A percentile compares a stretch with the other conserved stretches of the same genome.
Conservation (phyloP, 2,888 invertebrate species). For the Argyresthia goedartella region DNA sequence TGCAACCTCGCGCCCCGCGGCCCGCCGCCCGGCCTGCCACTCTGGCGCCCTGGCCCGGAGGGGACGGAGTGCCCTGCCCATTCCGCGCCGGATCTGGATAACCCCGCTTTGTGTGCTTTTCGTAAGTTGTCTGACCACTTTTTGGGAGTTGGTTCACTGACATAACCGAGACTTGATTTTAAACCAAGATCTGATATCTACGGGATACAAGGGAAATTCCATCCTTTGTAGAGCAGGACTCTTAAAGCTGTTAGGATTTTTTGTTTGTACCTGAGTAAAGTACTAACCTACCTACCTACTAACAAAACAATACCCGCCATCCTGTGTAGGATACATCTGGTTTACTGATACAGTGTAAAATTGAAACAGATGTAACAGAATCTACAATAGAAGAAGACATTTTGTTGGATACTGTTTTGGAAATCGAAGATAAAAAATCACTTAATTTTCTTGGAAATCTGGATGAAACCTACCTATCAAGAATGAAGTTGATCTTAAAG, state of each 20-base stretch:
- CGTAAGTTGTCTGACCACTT: slow-evolving; percentile 29
- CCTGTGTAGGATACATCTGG: too few relatives aligned
- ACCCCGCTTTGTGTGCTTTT: slow-evolving; percentile 34
- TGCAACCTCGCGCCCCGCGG: slow-evolving; percentile 55
- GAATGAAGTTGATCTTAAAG: slow-evolving; percentile 36
- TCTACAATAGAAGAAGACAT: slow-evolving; percentile 31
- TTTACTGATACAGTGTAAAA: too few relatives aligned
- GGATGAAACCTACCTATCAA: slow-evolving; percentile 44
- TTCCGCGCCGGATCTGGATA: slow-evolving; percentile 21
- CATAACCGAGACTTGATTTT: background rate
- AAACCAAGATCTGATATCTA: background rate
- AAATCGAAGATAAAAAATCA: slow-evolving; percentile 37
- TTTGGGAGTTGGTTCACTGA: background rate
- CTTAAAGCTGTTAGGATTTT: too few relatives aligned
- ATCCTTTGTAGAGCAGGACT: too few relatives aligned
- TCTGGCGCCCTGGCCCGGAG: slow-evolving; percentile 38
- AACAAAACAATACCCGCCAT: too few relatives aligned
- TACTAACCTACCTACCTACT: too few relatives aligned
- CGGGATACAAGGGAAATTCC: too few relatives aligned
- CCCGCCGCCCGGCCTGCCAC: slow-evolving; percentile 22
- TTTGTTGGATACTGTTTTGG: slow-evolving; percentile 35
- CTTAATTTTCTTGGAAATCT: slow-evolving; percentile 31
- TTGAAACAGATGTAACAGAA: too few relatives aligned
- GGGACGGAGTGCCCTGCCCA: slow-evolving; percentile 35
- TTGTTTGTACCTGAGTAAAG: too few relatives aligned